A percentile compares a stretch with the other conserved stretches of the same genome.
phyloP scores from a whole-genome alignment of 2,888 invertebrate species.

The Cheiracanthium punctorium region DNA sequence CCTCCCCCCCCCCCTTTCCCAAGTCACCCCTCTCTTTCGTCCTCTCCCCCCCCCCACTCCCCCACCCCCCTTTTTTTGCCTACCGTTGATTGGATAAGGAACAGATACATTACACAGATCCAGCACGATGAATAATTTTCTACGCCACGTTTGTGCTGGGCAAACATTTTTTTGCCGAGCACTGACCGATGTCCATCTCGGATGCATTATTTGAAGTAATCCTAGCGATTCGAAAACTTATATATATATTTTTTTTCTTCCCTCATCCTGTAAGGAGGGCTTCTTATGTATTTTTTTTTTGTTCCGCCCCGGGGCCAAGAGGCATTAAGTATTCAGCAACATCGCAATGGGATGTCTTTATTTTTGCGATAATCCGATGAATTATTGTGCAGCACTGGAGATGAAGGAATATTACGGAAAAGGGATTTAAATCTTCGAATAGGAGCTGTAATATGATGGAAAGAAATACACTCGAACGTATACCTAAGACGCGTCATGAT shows the following conservation, averaged over 20 bases:
- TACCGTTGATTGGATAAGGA: conserved; percentile 47
- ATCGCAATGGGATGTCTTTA: conserved; percentile 35
- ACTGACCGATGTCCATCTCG: conserved; percentile 47
- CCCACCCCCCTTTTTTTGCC: neutral
- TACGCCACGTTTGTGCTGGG: conserved; percentile 60
- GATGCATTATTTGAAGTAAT: conserved; percentile 66
- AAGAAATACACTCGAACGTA: too few relatives aligned
- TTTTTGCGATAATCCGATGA: conserved; percentile 20
- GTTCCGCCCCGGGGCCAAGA: conserved; percentile 27
- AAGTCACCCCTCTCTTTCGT: neutral
- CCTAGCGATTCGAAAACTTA: conserved; percentile 68
- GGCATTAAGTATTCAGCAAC: conserved; percentile 69
- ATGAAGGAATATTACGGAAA: neutral
- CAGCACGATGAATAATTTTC: conserved; percentile 68
- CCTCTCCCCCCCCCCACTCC: neutral
- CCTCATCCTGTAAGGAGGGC: neutral
- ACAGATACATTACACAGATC: conserved; percentile 58
- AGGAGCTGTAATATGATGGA: too few relatives aligned
- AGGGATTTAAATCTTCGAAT: too few relatives aligned
- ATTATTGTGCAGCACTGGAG: neutral
- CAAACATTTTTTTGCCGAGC: conserved; percentile 63
- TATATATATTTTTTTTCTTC: conserved; percentile 53
- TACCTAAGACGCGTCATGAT: too few relatives aligned
- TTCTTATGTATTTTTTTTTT: conserved; percentile 24
- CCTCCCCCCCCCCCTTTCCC: neutral